A percentile compares a stretch with the other conserved stretches of the same genome.
Conservation (phyloP, 1,140 invertebrate genomes). For the Pseudachorutes palmiensis region DNA sequence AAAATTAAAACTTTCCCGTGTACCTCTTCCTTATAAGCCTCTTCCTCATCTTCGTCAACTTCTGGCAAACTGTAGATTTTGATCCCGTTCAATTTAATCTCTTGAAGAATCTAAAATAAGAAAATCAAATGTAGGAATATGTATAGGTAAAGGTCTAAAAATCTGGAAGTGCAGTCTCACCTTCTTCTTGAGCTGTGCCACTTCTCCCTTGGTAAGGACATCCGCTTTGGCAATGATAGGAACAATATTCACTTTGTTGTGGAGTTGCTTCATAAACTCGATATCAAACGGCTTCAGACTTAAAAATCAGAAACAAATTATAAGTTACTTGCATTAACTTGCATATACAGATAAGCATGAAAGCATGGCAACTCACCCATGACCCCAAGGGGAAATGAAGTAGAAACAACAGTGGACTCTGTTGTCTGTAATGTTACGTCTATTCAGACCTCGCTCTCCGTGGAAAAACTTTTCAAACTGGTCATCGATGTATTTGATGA, state of each 20-base stretch:
- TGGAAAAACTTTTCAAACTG: conserved; percentile 85
- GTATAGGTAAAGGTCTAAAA: background rate
- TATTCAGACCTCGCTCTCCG: conserved; percentile 83
- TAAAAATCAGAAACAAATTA: conserved; percentile 1
- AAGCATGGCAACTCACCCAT: conserved; percentile 55
- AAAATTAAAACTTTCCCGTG: conserved; percentile 13
- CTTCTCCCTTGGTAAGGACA: conserved; percentile 92
- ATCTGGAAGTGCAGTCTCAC: conserved; percentile 44
- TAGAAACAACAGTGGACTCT: conserved; percentile 99
- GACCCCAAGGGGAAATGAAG: conserved; percentile 95
- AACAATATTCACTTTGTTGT: conserved; percentile 98
- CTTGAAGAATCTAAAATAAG: conserved; percentile 57
- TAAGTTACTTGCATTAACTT: conserved; percentile 4
- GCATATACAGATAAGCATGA: too few species aligned
- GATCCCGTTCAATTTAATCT: conserved; percentile 72
- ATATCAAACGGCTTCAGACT: conserved; percentile 88
- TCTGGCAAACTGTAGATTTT: conserved; percentile 95
- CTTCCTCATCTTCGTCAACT: conserved; percentile 89
- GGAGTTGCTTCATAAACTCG: conserved; percentile 96
- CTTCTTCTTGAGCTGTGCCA: conserved; percentile 75
- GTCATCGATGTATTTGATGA: conserved; percentile 87
- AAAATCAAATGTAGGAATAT: conserved; percentile 10
- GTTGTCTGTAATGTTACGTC: conserved; percentile 63
- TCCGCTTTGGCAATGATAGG: conserved; percentile 95
- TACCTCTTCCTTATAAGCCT: conserved; percentile 85